Evolutionary conservation across 1,140 invertebrate species (phyloP).

Genomic region (Magallana ariakensis): DNA sequence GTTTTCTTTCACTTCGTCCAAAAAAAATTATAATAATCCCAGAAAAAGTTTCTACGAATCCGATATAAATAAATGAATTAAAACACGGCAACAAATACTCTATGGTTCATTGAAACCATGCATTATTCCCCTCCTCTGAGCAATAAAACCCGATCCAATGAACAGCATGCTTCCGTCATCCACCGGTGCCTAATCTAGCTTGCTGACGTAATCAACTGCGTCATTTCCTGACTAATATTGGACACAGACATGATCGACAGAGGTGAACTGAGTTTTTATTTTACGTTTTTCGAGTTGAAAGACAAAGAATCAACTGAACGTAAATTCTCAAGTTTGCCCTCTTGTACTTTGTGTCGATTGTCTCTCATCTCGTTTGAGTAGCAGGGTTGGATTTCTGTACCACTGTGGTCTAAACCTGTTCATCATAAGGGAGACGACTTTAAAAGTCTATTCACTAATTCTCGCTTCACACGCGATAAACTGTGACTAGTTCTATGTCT

Average conservation of each 20-base stretch:
- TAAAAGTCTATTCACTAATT: background rate
- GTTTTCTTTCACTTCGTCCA: no score
- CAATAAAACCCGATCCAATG: no score
- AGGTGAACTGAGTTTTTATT: background rate
- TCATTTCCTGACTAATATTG: background rate
- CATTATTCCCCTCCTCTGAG: no score
- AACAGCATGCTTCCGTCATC: no score
- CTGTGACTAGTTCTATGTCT: conserved; percentile 14
- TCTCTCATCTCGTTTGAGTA: conserved; percentile 22
- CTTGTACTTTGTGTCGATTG: background rate
- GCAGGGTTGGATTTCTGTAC: conserved; percentile 26
- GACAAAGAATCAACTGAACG: background rate
- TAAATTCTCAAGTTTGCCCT: background rate
- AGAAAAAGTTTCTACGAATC: no score
- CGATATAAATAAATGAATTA: no score
- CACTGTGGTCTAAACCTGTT: background rate
- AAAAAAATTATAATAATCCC: no score
- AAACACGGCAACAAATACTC: no score
- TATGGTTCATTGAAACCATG: no score
- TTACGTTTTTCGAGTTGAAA: background rate
- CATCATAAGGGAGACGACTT: background rate
- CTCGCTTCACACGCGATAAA: background rate
- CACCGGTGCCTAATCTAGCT: no score
- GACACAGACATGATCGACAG: background rate
- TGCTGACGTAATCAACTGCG: background rate